These are phyloP conservation scores for Acanthornis magna DNA, from an alignment of 2,797 vertebrate genomes.

Conservation along the genomic window DNA sequence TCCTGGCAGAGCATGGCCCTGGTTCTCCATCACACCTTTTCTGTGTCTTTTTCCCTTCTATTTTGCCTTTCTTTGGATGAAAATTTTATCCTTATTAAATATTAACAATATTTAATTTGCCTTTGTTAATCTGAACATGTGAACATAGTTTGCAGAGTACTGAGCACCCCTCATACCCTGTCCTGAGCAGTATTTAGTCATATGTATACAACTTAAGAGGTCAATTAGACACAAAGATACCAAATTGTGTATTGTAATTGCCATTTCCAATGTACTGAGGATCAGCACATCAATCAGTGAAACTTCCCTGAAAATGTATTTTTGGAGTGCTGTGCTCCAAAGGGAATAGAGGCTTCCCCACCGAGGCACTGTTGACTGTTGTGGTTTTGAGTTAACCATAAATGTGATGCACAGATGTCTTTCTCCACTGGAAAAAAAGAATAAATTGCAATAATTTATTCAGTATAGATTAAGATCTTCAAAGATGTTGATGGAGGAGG, in stretches of 20 bases:
- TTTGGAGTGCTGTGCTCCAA: slow-evolving; percentile 8
- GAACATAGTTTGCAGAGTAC: neutral
- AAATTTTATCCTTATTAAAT: neutral
- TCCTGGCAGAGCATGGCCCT: neutral
- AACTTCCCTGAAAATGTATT: neutral
- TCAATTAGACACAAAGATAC: neutral
- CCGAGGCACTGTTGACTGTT: neutral
- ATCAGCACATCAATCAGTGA: neutral
- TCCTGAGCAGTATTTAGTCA: neutral
- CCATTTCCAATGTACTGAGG: neutral
- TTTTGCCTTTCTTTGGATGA: neutral
- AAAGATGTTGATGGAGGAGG: slow-evolving; percentile 11
- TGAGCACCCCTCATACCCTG: neutral
- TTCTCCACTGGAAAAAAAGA: neutral
- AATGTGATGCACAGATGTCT: slow-evolving; percentile 14
- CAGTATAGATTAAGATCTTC: slow-evolving; percentile 39
- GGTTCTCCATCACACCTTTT: neutral
- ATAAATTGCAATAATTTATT: slow-evolving; percentile 21
- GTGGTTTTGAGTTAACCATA: slow-evolving; percentile 32
- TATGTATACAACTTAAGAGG: accelerated
- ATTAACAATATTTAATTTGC: neutral
- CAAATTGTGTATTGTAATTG: neutral
- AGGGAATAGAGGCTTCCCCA: neutral
- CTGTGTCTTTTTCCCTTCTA: neutral
- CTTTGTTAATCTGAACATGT: neutral